A percentile compares a stretch with the other conserved stretches of the same genome.
Evolutionary conservation across 2,113 vertebrate species (phyloP).

Genomic region (Cochlearius cochlearius): DNA sequence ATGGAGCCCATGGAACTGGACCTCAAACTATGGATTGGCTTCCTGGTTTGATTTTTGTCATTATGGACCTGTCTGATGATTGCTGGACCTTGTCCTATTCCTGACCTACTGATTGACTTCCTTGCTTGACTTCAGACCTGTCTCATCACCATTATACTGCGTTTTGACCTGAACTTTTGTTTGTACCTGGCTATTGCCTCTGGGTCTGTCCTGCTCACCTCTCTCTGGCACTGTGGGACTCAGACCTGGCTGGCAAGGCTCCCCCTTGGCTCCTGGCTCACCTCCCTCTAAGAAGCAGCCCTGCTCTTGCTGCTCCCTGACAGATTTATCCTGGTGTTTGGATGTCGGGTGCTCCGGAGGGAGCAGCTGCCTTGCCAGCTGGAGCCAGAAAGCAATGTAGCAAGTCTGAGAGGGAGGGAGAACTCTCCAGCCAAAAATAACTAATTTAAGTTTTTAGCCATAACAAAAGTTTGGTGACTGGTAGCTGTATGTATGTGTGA

Average conservation of each 20-base stretch:
- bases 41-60: not conserved
- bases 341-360: not conserved
- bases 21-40: not conserved
- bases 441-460: conserved; percentile 12
- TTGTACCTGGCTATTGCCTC: not conserved
- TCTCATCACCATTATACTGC: not conserved
- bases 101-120: not conserved
- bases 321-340: not conserved
- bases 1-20: not conserved
- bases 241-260: not conserved
- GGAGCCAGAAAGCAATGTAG: not conserved
- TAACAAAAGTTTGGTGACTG: conserved; percentile 37
- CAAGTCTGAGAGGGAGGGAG: not conserved
- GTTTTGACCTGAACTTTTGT: not conserved
- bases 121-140: not conserved
- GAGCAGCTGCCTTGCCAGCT: conserved; percentile 1
- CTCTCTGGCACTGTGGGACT: not conserved
- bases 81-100: not conserved
- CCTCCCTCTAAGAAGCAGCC: not conserved
- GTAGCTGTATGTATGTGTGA: not conserved
- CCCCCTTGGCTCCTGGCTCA: not conserved
- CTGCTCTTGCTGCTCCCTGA: not conserved
- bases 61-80: not conserved
- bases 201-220: not conserved
- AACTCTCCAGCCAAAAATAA: conserved; percentile 25